Evolutionary conservation across 2,888 invertebrate species (phyloP).

Genomic region (Sinhomidia bicolor): DNA sequence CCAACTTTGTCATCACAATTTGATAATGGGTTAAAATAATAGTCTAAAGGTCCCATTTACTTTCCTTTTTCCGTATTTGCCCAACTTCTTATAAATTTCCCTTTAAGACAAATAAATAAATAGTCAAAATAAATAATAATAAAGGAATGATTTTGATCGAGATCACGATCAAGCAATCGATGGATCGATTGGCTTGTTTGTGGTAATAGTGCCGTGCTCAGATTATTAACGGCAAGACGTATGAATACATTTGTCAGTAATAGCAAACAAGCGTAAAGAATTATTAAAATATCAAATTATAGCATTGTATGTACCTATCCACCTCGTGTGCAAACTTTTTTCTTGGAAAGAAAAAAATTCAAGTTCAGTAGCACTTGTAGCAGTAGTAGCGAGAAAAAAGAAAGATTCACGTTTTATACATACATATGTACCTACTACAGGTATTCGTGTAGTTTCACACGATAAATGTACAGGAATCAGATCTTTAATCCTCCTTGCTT

Average conservation of each 20-base stretch:
- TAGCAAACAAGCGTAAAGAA: background rate
- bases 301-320: conserved; percentile 18
- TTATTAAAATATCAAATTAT: background rate
- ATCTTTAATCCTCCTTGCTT: background rate
- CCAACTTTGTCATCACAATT: background rate
- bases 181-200: too few species aligned
- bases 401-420: background rate
- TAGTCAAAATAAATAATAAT: background rate
- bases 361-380: conserved; percentile 51
- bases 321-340: background rate
- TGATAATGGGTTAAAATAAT: conserved; percentile 10
- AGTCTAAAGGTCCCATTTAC: background rate
- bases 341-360: background rate
- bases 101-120: background rate
- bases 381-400: conserved; percentile 26
- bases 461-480: background rate
- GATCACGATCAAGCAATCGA: conserved; percentile 1
- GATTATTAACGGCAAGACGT: too few species aligned
- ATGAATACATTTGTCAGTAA: background rate
- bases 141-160: background rate
- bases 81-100: background rate
- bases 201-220: too few species aligned
- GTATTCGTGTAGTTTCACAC: background rate
- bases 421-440: background rate
- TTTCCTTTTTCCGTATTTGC: conserved; percentile 1